A percentile compares a stretch with the other conserved stretches of the same genome.
These are phyloP conservation scores for Sesia bembeciformis DNA, from an alignment of 2,888 invertebrate genomes.

Conservation along the genomic window DNA sequence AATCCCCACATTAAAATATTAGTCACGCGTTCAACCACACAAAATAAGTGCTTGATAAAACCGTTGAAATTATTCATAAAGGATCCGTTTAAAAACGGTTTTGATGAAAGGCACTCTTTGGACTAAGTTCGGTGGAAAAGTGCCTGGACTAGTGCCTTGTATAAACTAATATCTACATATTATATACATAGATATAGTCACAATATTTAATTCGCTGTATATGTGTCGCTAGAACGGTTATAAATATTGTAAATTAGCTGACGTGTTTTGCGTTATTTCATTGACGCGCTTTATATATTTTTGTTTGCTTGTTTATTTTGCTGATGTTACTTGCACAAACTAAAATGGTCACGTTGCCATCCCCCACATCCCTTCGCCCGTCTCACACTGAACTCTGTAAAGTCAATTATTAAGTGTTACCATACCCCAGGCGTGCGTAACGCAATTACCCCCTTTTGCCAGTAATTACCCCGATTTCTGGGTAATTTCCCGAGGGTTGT, in stretches of 20 bases:
- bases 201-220: too few species aligned
- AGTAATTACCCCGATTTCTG: slow-evolving; percentile 4
- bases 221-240: too few species aligned
- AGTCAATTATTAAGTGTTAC: slow-evolving; percentile 15
- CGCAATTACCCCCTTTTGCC: slow-evolving; percentile 11
- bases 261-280: too few species aligned
- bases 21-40: slow-evolving; percentile 4
- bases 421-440: slow-evolving; percentile 4
- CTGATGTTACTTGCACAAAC: too few species aligned
- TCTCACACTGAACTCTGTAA: slow-evolving; percentile 5
- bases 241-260: too few species aligned
- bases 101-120: background rate
- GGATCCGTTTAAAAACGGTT: slow-evolving; percentile 3
- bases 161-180: too few species aligned
- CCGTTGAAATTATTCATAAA: slow-evolving; percentile 7
- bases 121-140: background rate
- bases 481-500: slow-evolving; percentile 6
- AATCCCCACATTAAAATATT: slow-evolving; percentile 6
- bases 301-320: too few species aligned
- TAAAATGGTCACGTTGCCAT: background rate
- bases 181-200: too few species aligned
- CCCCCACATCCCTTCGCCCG: background rate
- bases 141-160: too few species aligned
- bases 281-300: too few species aligned
- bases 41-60: slow-evolving; percentile 3